Percentiles rank a stretch among this genome's conserved stretches.
phyloP scores from a whole-genome alignment of 2,113 vertebrate genomes.

The Pseudorhombus dupliciocellatus region DNA sequence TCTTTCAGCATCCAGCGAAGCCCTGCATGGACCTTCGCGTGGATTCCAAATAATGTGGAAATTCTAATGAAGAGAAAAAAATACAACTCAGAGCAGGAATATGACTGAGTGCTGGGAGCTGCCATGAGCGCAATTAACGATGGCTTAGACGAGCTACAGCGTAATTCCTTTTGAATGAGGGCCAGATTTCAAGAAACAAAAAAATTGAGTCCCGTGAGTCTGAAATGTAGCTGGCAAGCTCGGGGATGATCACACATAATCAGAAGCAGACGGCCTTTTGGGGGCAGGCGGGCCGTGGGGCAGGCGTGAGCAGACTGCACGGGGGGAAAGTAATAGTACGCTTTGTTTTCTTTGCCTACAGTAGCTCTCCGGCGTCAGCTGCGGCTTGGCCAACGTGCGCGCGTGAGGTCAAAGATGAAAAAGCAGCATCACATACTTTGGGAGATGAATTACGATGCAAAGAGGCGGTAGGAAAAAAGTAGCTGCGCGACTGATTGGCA shows the following conservation, averaged over 20 bases:
- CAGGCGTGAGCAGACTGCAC: slow-evolving; percentile 57
- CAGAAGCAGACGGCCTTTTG: slow-evolving; percentile 73
- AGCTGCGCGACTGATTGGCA: slow-evolving; percentile 61
- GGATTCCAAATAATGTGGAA: slow-evolving; percentile 18
- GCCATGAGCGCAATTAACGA: slow-evolving; percentile 66
- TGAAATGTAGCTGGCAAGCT: slow-evolving; percentile 71
- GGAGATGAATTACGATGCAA: slow-evolving; percentile 69
- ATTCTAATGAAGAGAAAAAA: slow-evolving; percentile 31
- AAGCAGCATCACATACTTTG: slow-evolving; percentile 71
- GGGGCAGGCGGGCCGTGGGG: slow-evolving; percentile 49
- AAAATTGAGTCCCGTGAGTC: slow-evolving; percentile 58
- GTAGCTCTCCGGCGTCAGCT: slow-evolving; percentile 78
- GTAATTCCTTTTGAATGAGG: slow-evolving; percentile 67
- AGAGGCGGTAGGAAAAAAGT: slow-evolving; percentile 53
- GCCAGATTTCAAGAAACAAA: slow-evolving; percentile 56
- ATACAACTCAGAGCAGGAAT: slow-evolving; percentile 31
- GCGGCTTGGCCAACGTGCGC: slow-evolving; percentile 72
- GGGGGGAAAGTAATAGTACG: slow-evolving; percentile 69
- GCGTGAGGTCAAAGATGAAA: slow-evolving; percentile 75
- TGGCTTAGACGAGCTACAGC: slow-evolving; percentile 66
- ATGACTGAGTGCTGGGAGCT: slow-evolving; percentile 38
- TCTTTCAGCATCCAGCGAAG: slow-evolving; percentile 14
- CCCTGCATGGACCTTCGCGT: slow-evolving; percentile 21
- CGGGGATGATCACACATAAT: slow-evolving; percentile 78
- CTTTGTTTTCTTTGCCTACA: slow-evolving; percentile 79